phyloP scores from a whole-genome alignment of 2,113 vertebrate species.

The Chaenogobius annularis region DNA sequence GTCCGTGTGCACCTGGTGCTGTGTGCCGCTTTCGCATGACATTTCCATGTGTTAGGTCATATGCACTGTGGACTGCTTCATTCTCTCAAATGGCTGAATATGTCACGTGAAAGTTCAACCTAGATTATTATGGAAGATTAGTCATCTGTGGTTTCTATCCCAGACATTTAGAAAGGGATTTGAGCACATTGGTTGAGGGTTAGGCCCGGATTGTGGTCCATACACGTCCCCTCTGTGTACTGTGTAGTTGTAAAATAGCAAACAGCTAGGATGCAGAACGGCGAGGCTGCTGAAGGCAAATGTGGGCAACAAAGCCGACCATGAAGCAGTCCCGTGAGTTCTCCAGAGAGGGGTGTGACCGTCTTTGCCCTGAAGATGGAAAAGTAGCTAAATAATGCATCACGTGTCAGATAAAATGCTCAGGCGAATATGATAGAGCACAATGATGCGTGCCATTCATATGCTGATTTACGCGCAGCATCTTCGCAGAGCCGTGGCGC shows the following conservation, averaged over 20 bases:
- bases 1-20: constrained; percentile 34
- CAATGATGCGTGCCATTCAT: constrained; percentile 26
- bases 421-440: constrained; percentile 49
- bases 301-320: constrained; percentile 51
- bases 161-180: constrained; percentile 2
- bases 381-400: constrained; percentile 73
- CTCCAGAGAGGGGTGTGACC: constrained; percentile 74
- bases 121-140: constrained; percentile 28
- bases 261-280: constrained; percentile 24
- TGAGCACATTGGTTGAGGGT: constrained; percentile 9
- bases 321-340: constrained; percentile 60
- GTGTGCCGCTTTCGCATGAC: constrained; percentile 30
- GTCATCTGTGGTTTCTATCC: constrained; percentile 13
- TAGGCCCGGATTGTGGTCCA: constrained; percentile 31
- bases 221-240: constrained; percentile 14
- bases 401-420: constrained; percentile 63
- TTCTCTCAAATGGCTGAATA: constrained; percentile 58
- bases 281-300: constrained; percentile 18
- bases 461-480: constrained; percentile 41
- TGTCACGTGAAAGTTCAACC: constrained; percentile 70
- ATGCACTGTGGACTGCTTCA: constrained; percentile 47
- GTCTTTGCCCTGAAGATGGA: constrained; percentile 62
- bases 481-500: constrained; percentile 25
- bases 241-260: constrained; percentile 27
- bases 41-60: constrained; percentile 39